Conservation (phyloP, 2,113 vertebrate species). For the Hypocryptadius cinnamomeus region DNA sequence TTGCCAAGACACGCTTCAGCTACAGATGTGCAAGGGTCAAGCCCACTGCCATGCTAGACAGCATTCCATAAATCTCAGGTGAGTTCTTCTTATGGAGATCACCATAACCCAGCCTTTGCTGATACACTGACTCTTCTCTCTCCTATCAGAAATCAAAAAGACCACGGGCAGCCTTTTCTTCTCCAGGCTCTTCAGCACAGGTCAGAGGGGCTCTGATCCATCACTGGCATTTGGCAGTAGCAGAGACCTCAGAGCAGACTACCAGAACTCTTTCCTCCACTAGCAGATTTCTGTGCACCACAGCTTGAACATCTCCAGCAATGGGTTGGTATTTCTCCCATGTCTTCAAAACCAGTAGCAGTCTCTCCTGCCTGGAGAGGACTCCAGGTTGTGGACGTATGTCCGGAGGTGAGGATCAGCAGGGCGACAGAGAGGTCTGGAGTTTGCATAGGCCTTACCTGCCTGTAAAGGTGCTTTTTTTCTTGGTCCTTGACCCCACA, state of each 20-base stretch:
- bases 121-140: neutral
- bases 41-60: rapidly evolving
- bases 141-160: neutral
- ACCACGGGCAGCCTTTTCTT: neutral
- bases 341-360: neutral
- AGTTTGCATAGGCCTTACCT: neutral
- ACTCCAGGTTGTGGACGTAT: neutral
- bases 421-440: neutral
- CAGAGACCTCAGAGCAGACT: neutral
- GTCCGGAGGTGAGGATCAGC: neutral
- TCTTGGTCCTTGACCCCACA: neutral
- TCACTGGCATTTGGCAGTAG: neutral
- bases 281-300: neutral
- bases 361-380: neutral
- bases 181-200: neutral
- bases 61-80: neutral
- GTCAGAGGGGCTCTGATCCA: neutral
- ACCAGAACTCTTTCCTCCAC: neutral
- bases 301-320: neutral
- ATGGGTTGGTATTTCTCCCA: neutral
- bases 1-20: neutral
- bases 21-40: neutral
- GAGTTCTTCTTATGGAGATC: neutral
- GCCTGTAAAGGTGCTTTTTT: neutral
- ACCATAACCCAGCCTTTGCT: neutral